Percentiles rank a stretch among this genome's conserved stretches.
These are phyloP conservation scores for Apostichopus californicus DNA, from an alignment of 35 echinoderm and acorn worm species.

Conservation along the genomic window DNA sequence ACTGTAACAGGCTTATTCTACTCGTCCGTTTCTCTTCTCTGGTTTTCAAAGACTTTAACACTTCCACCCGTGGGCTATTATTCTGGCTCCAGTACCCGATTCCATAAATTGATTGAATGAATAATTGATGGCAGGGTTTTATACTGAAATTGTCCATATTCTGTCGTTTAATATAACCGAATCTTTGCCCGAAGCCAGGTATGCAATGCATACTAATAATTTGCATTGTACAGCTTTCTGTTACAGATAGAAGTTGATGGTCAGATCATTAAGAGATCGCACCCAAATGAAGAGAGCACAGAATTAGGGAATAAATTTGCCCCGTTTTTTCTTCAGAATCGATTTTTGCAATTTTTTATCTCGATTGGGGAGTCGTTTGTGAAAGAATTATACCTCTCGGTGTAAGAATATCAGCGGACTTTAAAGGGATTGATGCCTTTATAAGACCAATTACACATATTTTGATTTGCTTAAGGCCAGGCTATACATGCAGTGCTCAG, in stretches of 20 bases:
- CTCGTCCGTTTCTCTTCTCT: not conserved
- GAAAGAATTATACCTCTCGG: not conserved
- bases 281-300: not conserved
- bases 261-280: not conserved
- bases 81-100: conserved; percentile 4
- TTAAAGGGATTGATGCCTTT: too few species aligned
- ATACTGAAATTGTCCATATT: conserved; percentile 9
- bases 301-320: conserved; percentile 4
- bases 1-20: not conserved
- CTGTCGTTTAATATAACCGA: not conserved
- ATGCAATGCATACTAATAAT: conserved; percentile 28
- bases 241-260: not conserved
- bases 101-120: conserved; percentile 32
- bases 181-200: not conserved
- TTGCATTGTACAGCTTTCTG: not conserved
- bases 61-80: not conserved
- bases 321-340: not conserved
- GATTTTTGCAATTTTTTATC: not conserved
- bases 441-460: too few species aligned
- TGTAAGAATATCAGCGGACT: too few species aligned
- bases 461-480: too few species aligned
- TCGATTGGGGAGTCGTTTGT: not conserved
- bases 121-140: conserved; percentile 36
- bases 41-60: not conserved
- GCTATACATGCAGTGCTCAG: too few species aligned